Evolutionary conservation across 2,113 vertebrate genomes (phyloP), one percentile per base, ranked within the genome.

Genomic region (Notarius lentiginosus): DNA sequence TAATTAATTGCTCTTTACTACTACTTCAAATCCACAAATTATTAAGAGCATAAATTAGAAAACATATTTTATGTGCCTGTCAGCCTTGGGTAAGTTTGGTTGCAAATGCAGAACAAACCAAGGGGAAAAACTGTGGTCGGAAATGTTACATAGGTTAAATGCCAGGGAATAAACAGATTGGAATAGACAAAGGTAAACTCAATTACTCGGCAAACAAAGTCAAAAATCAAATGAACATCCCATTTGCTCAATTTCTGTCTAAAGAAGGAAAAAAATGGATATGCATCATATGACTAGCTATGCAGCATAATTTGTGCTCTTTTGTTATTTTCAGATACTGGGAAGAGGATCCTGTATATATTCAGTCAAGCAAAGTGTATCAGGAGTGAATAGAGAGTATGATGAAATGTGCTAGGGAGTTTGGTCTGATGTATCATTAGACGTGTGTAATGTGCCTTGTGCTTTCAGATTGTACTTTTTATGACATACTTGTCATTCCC

Each of bases 301-400:
- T 79, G 77, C 51, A 27, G 4, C 75, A 55, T 53, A 7, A 2
- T 56, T 77, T 27, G 49, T 79, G 55, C 7, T 17, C n/a, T 14
- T 30, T n/a, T 79, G 24, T 60, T 60, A 22, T 80, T 80, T 80
- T 10, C 41, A 56, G 56, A 6, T 12, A 60, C 53, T 30, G 53
- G 51, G n/a, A 27, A 79, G 12, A 79, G 11, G 18, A 75, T 47
- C 17, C 72, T 73, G 70, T 73, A 20, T 47, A 41, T 73, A 73
- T 24, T 49, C 9, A 24, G 20, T 24, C 1, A 4, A 75, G 41
- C 1, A 11, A 75, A 51, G 24, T 34, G 56, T 41, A 60, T 80
- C 14, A 92, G 93, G 91, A 93, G 93, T 94, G 94, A 94, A 47
- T 92, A 92, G 24, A 88, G 90, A 91, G 92, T 92, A 6, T 76